Evolutionary conservation across 2,797 vertebrate species (phyloP).

Genomic region (Protonibea diacanthus): DNA sequence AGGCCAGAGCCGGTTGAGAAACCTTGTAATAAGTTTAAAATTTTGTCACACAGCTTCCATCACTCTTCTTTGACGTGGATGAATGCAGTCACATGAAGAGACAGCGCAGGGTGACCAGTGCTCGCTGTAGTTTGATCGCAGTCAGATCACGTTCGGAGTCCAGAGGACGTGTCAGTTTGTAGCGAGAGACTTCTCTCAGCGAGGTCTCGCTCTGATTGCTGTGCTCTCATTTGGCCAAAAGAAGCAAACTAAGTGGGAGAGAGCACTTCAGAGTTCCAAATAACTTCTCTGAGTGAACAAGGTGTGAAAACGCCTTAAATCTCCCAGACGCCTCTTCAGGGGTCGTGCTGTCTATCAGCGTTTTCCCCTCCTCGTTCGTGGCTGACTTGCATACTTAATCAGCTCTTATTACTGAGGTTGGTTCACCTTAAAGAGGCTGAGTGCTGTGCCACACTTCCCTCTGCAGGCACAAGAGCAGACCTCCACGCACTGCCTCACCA

Average conservation of each 20-base stretch:
- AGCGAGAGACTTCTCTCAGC: conserved; percentile 19
- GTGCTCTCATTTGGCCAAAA: conserved; percentile 50
- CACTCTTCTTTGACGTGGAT: background rate
- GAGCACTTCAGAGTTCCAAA: conserved; percentile 43
- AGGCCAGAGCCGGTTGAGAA: background rate
- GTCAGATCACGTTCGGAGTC: conserved; percentile 28
- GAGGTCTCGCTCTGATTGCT: conserved; percentile 53
- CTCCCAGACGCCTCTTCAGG: conserved; percentile 57
- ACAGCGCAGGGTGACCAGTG: background rate
- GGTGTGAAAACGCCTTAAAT: conserved; percentile 64
- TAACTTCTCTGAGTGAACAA: conserved; percentile 56
- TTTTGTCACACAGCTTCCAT: background rate
- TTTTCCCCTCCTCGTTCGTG: conserved; percentile 1
- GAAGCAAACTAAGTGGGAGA: conserved; percentile 49
- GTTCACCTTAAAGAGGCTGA: conserved; percentile 52
- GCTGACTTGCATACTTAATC: conserved; percentile 70
- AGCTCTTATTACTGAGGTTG: conserved; percentile 35
- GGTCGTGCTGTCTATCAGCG: conserved; percentile 51
- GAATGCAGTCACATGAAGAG: background rate
- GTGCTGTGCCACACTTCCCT: conserved; percentile 72
- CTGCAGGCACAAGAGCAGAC: conserved; percentile 70
- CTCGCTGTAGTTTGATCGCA: conserved; percentile 18
- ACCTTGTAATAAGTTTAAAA: background rate
- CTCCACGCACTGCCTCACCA: conserved; percentile 29
- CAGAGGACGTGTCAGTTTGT: conserved; percentile 24